phyloP scores from a whole-genome alignment of 2,888 invertebrate species.

The Macrostomum cliftonense region DNA sequence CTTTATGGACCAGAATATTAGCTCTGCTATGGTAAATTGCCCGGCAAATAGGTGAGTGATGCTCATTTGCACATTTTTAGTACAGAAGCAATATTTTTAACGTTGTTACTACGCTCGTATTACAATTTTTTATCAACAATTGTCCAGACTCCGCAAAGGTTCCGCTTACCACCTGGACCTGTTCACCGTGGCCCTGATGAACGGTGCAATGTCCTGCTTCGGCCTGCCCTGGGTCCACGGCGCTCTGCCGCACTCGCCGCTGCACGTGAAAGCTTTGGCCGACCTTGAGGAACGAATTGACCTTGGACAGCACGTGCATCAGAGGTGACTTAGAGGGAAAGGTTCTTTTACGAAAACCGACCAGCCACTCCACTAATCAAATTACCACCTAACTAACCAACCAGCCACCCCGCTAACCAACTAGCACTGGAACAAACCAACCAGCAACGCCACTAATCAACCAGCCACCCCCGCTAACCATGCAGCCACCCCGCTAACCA shows the following conservation, averaged over 20 bases:
- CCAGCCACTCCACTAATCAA: not conserved
- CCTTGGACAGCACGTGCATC: conserved; percentile 44
- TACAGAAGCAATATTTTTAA: not conserved
- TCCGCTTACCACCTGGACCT: conserved; percentile 46
- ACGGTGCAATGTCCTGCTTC: conserved; percentile 43
- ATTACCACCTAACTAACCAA: too few relatives aligned
- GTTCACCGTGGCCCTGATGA: conserved; percentile 45
- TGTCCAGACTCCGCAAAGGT: conserved; percentile 44
- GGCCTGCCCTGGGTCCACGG: conserved; percentile 47
- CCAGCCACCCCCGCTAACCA: too few relatives aligned
- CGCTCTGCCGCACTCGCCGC: conserved; percentile 46
- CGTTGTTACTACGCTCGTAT: too few relatives aligned
- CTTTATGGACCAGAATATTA: conserved; percentile 49
- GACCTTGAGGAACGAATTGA: conserved; percentile 47
- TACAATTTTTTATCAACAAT: too few relatives aligned
- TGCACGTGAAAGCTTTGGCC: conserved; percentile 45
- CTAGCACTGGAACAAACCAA: too few relatives aligned
- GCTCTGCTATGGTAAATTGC: conserved; percentile 46
- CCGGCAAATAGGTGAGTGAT: conserved; percentile 44
- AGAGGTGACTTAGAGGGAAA: conserved; percentile 39
- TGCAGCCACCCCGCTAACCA: too few relatives aligned
- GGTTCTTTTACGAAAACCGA: not conserved
- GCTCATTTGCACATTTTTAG: not conserved
- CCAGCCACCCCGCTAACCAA: too few relatives aligned
- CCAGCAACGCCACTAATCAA: too few relatives aligned